phyloP scores from a whole-genome alignment of 2,113 vertebrate species.

The Pithys albifrons region DNA sequence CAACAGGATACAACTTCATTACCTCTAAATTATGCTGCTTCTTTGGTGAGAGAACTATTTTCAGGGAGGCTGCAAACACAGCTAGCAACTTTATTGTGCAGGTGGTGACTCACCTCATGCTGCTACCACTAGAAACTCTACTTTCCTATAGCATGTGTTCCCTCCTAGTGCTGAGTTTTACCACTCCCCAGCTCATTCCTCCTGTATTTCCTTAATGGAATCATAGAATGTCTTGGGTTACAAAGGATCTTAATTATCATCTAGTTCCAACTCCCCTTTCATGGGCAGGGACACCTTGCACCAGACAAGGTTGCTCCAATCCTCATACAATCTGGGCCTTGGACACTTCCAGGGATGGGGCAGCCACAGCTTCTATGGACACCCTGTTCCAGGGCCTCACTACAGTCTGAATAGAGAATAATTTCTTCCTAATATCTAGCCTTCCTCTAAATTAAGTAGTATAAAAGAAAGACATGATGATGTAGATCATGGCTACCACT shows the following conservation, averaged over 20 bases:
- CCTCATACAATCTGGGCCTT: rapidly evolving
- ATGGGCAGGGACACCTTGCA: background rate
- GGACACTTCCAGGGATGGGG: background rate
- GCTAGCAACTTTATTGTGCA: background rate
- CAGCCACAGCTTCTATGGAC: background rate
- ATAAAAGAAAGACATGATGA: background rate
- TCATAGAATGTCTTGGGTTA: rapidly evolving
- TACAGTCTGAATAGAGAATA: background rate
- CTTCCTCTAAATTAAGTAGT: background rate
- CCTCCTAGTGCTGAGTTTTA: background rate
- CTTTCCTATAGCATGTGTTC: background rate
- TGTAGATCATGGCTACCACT: background rate
- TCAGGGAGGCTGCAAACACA: background rate
- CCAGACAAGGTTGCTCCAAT: rapidly evolving
- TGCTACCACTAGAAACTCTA: background rate
- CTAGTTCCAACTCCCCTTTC: background rate
- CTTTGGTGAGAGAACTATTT: background rate
- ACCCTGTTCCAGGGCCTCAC: background rate
- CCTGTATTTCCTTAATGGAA: background rate
- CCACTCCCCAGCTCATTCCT: background rate
- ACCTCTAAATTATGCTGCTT: background rate
- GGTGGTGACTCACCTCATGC: background rate
- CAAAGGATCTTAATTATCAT: background rate
- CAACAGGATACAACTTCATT: background rate
- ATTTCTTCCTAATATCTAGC: background rate